Evolutionary conservation across 2,888 invertebrate genomes (phyloP), one percentile per base, ranked within the genome.

Genomic region (Allacma fusca): DNA sequence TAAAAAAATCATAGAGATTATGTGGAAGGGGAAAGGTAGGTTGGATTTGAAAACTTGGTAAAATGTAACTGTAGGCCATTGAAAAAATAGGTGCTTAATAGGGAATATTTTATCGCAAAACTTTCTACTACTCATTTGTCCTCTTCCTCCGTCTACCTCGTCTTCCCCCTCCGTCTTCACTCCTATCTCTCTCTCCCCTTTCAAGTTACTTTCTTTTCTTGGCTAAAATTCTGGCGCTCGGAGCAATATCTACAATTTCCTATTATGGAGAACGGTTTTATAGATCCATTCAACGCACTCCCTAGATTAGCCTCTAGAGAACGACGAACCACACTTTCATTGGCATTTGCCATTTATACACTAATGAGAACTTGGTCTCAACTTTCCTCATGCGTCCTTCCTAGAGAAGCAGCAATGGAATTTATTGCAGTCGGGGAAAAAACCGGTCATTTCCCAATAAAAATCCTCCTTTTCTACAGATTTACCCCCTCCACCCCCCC

Each of bases 241-340:
- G 72, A 26, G 70, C 23, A 70, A 24, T 62, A 62, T 62, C 62
- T 62, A 62, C 24, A 21, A 62, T 62, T 62, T 24, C 62, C 62
- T 62, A 62, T 62, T 24, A 62, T 50, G 50, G 62, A 12, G 24
- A 62, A 62, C 24, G 24, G 62, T 62, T 62, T 62, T 26, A 62
- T 62, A 62, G 62, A 62, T 62, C 62, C 62, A 62, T 62, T 62
- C 26, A 24, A 62, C 62, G 26, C 62, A 26, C 24, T 62, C 68
- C 1, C 21, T 40, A 69, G 68, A 40, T 69, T 69, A 69, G 68
- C 21, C 68, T 40, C 34, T 69, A 43, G 68, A 69, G 40, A 69
- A 21, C 7, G 28, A 62, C 9, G 13, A 62, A n/a, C 23, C 23
- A 13, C 7, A 26, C 26, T 65, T 29, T 65, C 65, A 65, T 65